phyloP scores from a whole-genome alignment of 2,797 vertebrate species.

The Petrocephalus sullivani region DNA sequence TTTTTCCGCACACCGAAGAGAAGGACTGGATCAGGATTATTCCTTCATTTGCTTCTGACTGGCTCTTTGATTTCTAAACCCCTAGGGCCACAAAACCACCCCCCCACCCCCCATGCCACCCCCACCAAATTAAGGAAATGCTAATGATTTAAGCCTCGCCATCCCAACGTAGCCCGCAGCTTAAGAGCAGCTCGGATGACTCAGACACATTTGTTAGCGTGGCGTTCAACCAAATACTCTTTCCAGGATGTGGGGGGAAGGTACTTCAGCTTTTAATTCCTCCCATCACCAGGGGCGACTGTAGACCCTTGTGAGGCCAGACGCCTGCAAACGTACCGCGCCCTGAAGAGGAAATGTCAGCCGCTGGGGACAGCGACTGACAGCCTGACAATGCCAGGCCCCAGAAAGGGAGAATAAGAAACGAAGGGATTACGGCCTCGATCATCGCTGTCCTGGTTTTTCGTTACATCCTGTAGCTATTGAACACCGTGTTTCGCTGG shows the following conservation, averaged over 20 bases:
- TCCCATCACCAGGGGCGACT: constrained; percentile 7
- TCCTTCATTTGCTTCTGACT: constrained; percentile 17
- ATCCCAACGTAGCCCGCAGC: constrained; percentile 11
- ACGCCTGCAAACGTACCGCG: neutral
- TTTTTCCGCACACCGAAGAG: neutral
- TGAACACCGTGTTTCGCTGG: neutral
- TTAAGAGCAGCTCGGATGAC: constrained; percentile 5
- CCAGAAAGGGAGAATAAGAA: neutral
- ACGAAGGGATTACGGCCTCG: neutral
- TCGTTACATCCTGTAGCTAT: neutral
- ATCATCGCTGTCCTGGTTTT: neutral
- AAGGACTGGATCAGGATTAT: neutral
- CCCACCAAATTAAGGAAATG: constrained; percentile 3
- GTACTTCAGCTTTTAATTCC: constrained; percentile 13
- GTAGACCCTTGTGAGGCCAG: neutral
- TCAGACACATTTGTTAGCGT: constrained; percentile 10
- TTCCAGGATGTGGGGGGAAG: constrained; percentile 2
- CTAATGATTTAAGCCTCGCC: constrained; percentile 15
- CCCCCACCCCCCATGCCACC: neutral
- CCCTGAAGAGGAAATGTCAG: neutral
- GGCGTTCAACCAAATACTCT: neutral
- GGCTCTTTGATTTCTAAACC: neutral
- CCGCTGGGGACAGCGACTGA: neutral
- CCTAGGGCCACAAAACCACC: neutral
- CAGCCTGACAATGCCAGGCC: neutral